phyloP scores from a whole-genome alignment of 2,797 vertebrate species.

The Manis javanica region DNA sequence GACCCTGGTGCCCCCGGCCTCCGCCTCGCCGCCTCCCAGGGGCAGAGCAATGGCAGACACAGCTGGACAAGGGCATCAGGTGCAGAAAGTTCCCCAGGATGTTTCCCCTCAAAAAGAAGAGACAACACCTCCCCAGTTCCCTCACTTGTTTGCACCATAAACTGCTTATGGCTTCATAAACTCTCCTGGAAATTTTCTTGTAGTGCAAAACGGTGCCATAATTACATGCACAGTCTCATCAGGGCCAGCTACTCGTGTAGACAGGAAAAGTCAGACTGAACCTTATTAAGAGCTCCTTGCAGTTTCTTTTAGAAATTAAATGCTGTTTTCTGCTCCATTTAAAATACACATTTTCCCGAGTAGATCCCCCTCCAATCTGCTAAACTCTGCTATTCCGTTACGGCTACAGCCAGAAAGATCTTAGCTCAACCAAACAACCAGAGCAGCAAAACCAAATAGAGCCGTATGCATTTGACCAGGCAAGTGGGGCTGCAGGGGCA shows the following conservation, averaged over 20 bases:
- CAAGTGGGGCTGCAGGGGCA: not conserved
- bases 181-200: not conserved
- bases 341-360: conserved; percentile 4
- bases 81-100: not conserved
- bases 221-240: not conserved
- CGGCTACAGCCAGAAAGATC: not conserved
- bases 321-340: conserved; percentile 20
- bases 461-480: fast-evolving
- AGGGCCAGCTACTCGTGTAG: not conserved
- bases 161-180: not conserved
- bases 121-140: not conserved
- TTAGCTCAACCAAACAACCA: not conserved
- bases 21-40: too few species aligned
- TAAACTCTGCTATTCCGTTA: fast-evolving
- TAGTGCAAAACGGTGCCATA: not conserved
- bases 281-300: not conserved
- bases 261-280: conserved; percentile 2
- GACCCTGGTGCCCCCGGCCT: too few species aligned
- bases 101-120: not conserved
- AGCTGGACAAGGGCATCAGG: fast-evolving
- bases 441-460: not conserved
- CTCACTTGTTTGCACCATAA: not conserved
- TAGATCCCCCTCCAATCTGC: not conserved
- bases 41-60: too few species aligned
- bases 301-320: conserved; percentile 55